A percentile compares a stretch with the other conserved stretches of the same genome.
These are phyloP conservation scores for Phymorhynchus buccinoides DNA, from an alignment of 1,140 invertebrate genomes.

Conservation along the genomic window DNA sequence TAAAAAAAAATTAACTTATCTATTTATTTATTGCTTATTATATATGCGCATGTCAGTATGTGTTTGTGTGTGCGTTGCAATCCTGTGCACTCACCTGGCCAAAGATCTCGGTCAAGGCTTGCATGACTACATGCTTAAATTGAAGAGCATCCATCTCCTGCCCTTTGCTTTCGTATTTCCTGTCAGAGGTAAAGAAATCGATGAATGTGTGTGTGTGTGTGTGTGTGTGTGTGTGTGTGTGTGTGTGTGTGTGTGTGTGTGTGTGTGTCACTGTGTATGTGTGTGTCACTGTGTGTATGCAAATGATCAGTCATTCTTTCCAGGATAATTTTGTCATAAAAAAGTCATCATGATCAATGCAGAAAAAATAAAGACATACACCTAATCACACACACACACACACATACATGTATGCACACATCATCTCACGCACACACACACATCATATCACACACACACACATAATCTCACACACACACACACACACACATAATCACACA, in stretches of 20 bases:
- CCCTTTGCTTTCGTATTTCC: slow-evolving; percentile 23
- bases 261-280: slow-evolving; percentile 12
- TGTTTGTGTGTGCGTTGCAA: not conserved
- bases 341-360: too few species aligned
- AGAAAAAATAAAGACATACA: too few species aligned
- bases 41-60: not conserved
- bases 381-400: too few species aligned
- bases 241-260: not conserved
- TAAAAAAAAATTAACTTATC: too few species aligned
- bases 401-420: too few species aligned
- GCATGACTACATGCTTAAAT: slow-evolving; percentile 35
- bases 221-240: not conserved
- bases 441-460: too few species aligned
- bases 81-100: not conserved
- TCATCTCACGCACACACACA: too few species aligned
- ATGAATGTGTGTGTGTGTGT: not conserved
- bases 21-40: too few species aligned
- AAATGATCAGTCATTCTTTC: not conserved
- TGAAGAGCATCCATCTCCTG: slow-evolving; percentile 9
- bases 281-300: not conserved
- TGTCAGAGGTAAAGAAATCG: not conserved
- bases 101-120: slow-evolving; percentile 24
- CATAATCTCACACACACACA: too few species aligned
- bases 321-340: too few species aligned
- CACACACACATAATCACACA: too few species aligned